Evolutionary conservation across 2,113 vertebrate species (phyloP), one percentile per base, ranked within the genome.

Genomic region (Ascaphus truei): DNA sequence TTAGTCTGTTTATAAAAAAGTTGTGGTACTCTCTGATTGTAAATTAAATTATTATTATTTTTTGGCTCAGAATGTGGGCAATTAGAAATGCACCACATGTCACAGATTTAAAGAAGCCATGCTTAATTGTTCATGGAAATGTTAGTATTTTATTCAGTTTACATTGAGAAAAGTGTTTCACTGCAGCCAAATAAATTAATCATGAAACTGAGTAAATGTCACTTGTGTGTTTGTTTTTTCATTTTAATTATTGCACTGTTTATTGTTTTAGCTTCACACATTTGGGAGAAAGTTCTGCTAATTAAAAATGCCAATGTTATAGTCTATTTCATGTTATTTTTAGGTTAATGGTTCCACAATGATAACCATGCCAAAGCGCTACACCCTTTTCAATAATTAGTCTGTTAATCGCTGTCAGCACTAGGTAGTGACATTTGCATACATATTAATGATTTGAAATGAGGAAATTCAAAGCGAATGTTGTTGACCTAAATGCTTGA

Each of bases 341-440:
- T 25, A 60, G 66, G 66, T 60, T 69, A 60, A 60, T 69, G 56
- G 66, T 30, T 16, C 45, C 66, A 26, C 30, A 51, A 53, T 51
- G 66, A 60, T 16, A 59, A 23, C 63, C 29, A 25, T 66, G 48
- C 43, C n/a, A 23, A 20, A 52, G 29, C 27, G 50, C 8, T 27
- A 33, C 43, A 41, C 11, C 51, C 45, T 60, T 50, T 58, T 50
- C 52, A 68, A 69, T 69, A 39, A 50, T 59, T 51, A 39, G 66
- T 33, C n/a, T 67, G 30, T 22, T 60, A 37, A 60, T 58, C 60
- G 22, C 43, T 69, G 53, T 68, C 53, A 69, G 26, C 39, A 33
- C 45, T 48, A 30, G 27, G 18, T 26, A 68, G 56, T 48, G 53
- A 58, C 39, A 68, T 58, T 53, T 58, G 41, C 53, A 58, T 16